These are phyloP conservation scores for Eurois occulta DNA, from an alignment of 2,888 invertebrate genomes.

Conservation along the genomic window DNA sequence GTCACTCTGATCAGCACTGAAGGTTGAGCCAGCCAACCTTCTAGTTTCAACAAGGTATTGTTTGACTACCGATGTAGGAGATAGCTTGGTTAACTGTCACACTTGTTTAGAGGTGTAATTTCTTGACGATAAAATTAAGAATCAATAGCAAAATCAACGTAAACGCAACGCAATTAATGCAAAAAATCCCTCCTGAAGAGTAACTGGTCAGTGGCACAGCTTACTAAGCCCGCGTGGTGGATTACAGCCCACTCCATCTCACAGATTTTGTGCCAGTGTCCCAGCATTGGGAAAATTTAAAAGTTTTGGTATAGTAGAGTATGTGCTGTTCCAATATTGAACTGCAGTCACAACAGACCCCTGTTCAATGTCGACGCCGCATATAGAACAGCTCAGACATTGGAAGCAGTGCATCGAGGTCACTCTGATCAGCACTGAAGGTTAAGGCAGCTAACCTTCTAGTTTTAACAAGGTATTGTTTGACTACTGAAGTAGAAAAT, in stretches of 20 bases:
- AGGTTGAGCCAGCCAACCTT: conserved; percentile 43
- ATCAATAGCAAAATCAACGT: background rate
- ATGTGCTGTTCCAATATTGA: background rate
- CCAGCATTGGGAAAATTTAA: background rate
- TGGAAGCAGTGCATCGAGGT: conserved; percentile 29
- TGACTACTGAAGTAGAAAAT: background rate
- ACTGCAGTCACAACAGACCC: conserved; percentile 24
- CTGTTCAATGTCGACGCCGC: conserved; percentile 33
- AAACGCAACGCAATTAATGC: background rate
- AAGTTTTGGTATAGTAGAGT: background rate
- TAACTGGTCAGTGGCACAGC: background rate
- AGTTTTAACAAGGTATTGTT: conserved; percentile 44
- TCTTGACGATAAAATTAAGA: background rate
- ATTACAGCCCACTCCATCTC: background rate
- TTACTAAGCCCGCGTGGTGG: background rate
- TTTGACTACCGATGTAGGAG: conserved; percentile 12
- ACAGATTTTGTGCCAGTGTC: background rate
- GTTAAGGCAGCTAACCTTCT: conserved; percentile 34
- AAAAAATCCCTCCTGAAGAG: too few species aligned
- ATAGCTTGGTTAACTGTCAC: conserved; percentile 1
- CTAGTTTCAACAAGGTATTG: conserved; percentile 40
- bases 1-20: conserved; percentile 32
- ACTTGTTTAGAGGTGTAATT: background rate
- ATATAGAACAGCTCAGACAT: conserved; percentile 47
- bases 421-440: conserved; percentile 38